phyloP scores from a whole-genome alignment of 2,113 vertebrate species.

The Tringa solitaria region DNA sequence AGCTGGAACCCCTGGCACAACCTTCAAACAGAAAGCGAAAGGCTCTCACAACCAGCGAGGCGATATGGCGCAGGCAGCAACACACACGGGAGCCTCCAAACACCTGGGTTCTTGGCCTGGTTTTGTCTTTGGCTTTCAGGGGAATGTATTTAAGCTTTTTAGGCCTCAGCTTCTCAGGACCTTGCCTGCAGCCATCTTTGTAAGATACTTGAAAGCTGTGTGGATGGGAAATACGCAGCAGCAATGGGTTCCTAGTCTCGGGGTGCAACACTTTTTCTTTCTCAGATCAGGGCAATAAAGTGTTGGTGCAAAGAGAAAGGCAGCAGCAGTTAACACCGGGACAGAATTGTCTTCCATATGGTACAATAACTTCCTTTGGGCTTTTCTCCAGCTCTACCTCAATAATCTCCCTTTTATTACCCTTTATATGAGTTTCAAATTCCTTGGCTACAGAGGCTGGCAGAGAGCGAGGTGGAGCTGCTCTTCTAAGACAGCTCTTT shows the following conservation, averaged over 20 bases:
- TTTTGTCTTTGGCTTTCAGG: not conserved
- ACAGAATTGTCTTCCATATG: slow-evolving; percentile 27
- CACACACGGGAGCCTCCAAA: fast-evolving
- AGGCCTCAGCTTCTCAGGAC: not conserved
- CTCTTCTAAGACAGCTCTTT: slow-evolving; percentile 14
- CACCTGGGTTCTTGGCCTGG: not conserved
- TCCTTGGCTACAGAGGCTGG: not conserved
- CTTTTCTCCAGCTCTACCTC: slow-evolving; percentile 38
- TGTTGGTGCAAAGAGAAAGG: not conserved
- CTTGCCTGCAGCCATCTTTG: not conserved
- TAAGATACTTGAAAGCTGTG: not conserved
- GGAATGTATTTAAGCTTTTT: not conserved
- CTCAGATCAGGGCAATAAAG: slow-evolving; percentile 7
- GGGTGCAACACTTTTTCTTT: not conserved
- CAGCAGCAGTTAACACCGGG: not conserved
- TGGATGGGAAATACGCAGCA: not conserved
- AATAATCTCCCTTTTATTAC: slow-evolving; percentile 52
- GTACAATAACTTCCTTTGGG: slow-evolving; percentile 35
- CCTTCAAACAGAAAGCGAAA: slow-evolving; percentile 58
- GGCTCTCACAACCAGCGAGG: not conserved
- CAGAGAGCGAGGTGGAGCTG: not conserved
- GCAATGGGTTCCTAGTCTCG: not conserved
- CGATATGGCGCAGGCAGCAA: fast-evolving
- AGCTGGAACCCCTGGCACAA: not conserved
- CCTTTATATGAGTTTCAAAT: slow-evolving; percentile 43